phyloP scores from a whole-genome alignment of 1,140 invertebrate species.

The Drosophila ironensis region DNA sequence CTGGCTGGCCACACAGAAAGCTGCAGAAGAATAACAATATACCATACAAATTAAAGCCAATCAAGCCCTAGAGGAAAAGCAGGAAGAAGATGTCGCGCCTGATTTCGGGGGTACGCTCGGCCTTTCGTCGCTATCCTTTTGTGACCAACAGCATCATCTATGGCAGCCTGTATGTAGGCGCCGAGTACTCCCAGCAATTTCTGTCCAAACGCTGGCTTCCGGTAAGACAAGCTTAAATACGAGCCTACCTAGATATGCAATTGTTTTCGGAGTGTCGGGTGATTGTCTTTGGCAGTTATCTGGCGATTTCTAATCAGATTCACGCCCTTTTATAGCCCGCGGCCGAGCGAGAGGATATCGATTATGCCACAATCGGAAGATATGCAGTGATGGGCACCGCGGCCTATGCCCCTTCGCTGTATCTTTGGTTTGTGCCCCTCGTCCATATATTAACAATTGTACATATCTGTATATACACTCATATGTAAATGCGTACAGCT shows the following conservation, averaged over 20 bases:
- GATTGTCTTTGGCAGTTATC: background rate
- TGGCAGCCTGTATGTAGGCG: conserved; percentile 89
- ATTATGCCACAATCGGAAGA: conserved; percentile 83
- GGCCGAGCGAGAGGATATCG: conserved; percentile 81
- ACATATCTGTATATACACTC: background rate
- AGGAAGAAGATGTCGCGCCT: conserved; percentile 46
- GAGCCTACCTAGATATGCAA: background rate
- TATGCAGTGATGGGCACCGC: conserved; percentile 85
- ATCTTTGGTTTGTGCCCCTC: conserved; percentile 83
- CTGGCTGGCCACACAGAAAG: conserved; percentile 20
- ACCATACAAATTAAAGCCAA: background rate
- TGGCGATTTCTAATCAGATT: conserved; percentile 37
- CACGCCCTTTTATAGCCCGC: conserved; percentile 43
- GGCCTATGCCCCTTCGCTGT: conserved; percentile 85
- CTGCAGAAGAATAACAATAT: background rate
- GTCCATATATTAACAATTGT: conserved; percentile 12
- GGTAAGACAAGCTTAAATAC: conserved; percentile 41
- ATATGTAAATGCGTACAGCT: conserved; percentile 3
- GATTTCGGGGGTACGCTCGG: conserved; percentile 35
- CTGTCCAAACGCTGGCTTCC: conserved; percentile 83
- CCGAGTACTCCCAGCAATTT: conserved; percentile 90
- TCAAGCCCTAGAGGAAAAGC: background rate
- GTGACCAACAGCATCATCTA: conserved; percentile 89
- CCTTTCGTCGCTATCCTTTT: conserved; percentile 84
- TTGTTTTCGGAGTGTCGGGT: background rate